Conservation (phyloP, 2,113 vertebrate genomes). For the Sphyrna mokarran region DNA sequence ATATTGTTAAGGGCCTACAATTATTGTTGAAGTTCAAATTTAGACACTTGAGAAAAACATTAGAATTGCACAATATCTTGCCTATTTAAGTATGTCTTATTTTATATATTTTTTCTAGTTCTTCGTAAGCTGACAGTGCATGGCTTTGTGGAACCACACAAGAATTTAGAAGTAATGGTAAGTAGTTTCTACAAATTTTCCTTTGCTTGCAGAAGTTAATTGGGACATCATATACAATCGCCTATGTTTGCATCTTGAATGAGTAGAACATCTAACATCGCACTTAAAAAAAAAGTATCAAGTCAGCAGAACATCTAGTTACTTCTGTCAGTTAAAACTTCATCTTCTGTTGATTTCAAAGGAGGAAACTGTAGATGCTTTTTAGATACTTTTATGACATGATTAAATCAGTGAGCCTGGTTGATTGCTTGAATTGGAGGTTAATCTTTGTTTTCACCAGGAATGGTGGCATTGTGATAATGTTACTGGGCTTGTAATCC, state of each 20-base stretch:
- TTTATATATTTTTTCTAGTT: conserved; percentile 56
- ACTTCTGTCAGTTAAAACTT: too few relatives aligned
- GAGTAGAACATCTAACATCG: background rate
- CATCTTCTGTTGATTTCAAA: too few relatives aligned
- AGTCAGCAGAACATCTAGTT: too few relatives aligned
- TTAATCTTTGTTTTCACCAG: background rate
- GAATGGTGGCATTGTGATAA: too few relatives aligned
- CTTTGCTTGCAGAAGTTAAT: background rate
- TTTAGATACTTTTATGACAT: background rate
- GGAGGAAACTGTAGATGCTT: too few relatives aligned
- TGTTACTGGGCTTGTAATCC: too few relatives aligned
- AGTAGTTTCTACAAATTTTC: conserved; percentile 49
- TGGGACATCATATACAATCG: background rate
- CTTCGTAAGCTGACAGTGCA: conserved; percentile 91
- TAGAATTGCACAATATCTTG: background rate
- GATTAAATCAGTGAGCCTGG: background rate
- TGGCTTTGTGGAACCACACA: conserved; percentile 86
- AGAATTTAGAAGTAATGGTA: conserved; percentile 88
- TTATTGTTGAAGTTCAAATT: background rate
- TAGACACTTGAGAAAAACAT: background rate
- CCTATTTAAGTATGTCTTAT: background rate
- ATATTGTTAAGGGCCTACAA: background rate
- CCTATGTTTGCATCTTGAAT: background rate
- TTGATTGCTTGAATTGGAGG: background rate
- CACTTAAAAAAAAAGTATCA: too few relatives aligned